These are phyloP conservation scores for Pipra filicauda DNA, from an alignment of 2,113 vertebrate species.

Conservation along the genomic window DNA sequence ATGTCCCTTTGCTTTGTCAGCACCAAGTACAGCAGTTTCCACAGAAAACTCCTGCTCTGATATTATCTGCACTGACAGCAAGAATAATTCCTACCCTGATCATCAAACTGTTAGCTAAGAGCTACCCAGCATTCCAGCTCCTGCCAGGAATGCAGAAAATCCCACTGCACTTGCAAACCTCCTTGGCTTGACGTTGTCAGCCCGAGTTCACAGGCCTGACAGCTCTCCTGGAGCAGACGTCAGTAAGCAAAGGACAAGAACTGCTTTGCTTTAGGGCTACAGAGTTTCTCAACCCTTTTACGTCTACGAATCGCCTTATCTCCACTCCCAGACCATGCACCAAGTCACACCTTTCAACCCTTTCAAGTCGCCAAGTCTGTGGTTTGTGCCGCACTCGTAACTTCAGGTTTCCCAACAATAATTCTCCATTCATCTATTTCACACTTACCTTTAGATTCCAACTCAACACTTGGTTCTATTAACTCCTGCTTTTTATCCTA, in stretches of 20 bases:
- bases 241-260: neutral
- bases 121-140: neutral
- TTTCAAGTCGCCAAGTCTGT: neutral
- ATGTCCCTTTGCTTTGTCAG: neutral
- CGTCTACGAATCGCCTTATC: neutral
- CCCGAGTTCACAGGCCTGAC: neutral
- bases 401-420: neutral
- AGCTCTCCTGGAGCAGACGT: neutral
- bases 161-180: neutral
- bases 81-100: rapidly evolving
- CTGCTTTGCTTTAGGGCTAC: neutral
- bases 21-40: neutral
- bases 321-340: neutral
- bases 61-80: neutral
- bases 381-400: neutral
- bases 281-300: constrained; percentile 24
- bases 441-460: neutral
- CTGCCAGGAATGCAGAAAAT: neutral
- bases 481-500: neutral
- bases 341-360: neutral
- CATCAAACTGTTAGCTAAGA: neutral
- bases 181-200: neutral
- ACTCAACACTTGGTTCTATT: neutral
- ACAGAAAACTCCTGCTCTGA: neutral
- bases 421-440: neutral